Percentiles rank a stretch among this genome's conserved stretches.
These are phyloP conservation scores for Himalopsyche kuldschensis DNA, from an alignment of 2,888 invertebrate genomes.

Conservation along the genomic window DNA sequence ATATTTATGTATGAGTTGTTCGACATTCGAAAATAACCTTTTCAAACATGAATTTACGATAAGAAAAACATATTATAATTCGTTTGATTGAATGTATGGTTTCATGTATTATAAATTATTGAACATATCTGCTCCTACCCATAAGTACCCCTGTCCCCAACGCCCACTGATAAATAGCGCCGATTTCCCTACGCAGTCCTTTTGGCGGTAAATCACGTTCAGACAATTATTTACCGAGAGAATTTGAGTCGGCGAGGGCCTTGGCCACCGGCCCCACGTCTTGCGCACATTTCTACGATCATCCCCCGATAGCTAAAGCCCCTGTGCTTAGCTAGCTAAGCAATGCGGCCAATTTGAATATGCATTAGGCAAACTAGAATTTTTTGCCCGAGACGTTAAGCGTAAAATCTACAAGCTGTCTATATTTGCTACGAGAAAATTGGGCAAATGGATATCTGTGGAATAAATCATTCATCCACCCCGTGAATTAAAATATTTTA, in stretches of 20 bases:
- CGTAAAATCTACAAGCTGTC: neutral
- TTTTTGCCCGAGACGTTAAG: neutral
- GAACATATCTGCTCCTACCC: neutral
- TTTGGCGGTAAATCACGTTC: constrained; percentile 34
- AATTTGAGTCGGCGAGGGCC: neutral
- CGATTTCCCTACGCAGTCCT: constrained; percentile 26
- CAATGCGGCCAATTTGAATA: neutral
- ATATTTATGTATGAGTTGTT: too few relatives aligned
- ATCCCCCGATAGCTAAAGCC: neutral
- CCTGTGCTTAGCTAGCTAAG: neutral
- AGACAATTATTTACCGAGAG: constrained; percentile 34
- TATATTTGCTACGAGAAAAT: neutral
- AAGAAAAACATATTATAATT: too few relatives aligned
- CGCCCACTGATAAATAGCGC: constrained; percentile 32
- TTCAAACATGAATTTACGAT: too few relatives aligned
- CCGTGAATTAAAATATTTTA: too few relatives aligned
- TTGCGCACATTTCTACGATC: neutral
- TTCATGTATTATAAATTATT: too few relatives aligned
- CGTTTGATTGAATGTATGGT: too few relatives aligned
- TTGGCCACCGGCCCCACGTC: neutral
- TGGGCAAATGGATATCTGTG: neutral
- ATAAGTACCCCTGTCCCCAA: constrained; percentile 4
- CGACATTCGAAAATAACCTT: too few relatives aligned
- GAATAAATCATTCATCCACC: too few relatives aligned
- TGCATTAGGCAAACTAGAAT: neutral